A percentile compares a stretch with the other conserved stretches of the same genome.
phyloP scores from a whole-genome alignment of 1,140 invertebrate species.

The Brachionus plicatilis region DNA sequence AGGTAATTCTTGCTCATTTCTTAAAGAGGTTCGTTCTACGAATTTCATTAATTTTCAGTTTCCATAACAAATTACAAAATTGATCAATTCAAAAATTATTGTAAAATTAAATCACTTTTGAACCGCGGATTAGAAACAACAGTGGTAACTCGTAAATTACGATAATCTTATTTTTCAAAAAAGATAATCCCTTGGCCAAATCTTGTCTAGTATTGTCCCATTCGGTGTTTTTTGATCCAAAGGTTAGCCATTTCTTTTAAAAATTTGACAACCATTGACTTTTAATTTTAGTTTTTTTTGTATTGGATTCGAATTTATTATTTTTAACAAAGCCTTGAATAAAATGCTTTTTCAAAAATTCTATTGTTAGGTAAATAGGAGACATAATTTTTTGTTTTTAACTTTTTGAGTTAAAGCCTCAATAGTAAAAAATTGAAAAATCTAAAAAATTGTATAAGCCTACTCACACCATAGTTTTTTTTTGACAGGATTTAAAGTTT shows the following conservation, averaged over 20 bases:
- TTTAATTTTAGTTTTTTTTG: background rate
- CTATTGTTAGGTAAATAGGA: background rate
- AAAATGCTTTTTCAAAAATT: background rate
- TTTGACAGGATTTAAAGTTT: background rate
- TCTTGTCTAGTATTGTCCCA: background rate
- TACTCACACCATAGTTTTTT: background rate
- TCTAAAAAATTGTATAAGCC: background rate
- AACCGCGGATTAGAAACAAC: background rate
- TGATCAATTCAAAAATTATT: background rate
- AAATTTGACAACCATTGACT: background rate
- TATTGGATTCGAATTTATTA: background rate
- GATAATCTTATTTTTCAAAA: background rate
- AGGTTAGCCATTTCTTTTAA: background rate
- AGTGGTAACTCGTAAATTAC: background rate
- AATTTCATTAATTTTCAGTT: background rate
- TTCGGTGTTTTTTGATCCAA: background rate
- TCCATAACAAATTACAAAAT: background rate
- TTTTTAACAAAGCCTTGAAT: background rate
- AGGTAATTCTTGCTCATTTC: background rate
- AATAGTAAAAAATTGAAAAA: too few relatives aligned
- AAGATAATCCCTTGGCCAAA: background rate
- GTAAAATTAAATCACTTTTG: background rate
- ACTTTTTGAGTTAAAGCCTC: background rate
- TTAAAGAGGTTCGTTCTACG: background rate
- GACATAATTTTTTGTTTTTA: background rate